Conservation (phyloP, 2,888 invertebrate species). For the Tyria jacobaeae region DNA sequence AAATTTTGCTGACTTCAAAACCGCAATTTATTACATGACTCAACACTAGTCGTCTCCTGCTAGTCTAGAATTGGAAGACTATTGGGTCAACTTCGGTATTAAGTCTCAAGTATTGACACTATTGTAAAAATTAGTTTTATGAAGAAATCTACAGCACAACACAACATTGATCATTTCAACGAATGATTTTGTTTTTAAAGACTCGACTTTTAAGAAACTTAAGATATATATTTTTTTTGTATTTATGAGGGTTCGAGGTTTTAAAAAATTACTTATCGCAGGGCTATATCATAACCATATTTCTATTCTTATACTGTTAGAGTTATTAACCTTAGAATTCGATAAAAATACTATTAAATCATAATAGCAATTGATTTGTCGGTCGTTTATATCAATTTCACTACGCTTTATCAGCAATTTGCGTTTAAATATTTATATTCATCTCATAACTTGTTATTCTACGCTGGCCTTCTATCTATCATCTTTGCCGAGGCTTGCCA, state of each 20-base stretch:
- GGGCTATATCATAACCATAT: too few species aligned
- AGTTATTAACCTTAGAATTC: background rate
- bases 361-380: background rate
- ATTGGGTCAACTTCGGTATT: background rate
- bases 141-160: too few species aligned
- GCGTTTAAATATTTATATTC: constrained; percentile 9
- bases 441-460: constrained; percentile 11
- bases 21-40: background rate
- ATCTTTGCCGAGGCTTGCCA: constrained; percentile 11
- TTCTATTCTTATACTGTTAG: too few species aligned
- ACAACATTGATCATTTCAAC: too few species aligned
- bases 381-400: background rate
- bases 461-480: constrained; percentile 7
- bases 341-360: background rate
- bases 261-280: too few species aligned
- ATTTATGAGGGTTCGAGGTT: too few species aligned
- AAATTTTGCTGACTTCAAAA: background rate
- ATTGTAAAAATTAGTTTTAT: background rate
- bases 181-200: too few species aligned
- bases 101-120: background rate
- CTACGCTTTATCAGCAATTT: constrained; percentile 1
- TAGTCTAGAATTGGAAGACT: background rate
- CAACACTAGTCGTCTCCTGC: background rate
- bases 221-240: too few species aligned
- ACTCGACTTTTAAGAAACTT: too few species aligned